Conservation (phyloP, 2,888 invertebrate species). For the Zaprionus bogoriensis region DNA sequence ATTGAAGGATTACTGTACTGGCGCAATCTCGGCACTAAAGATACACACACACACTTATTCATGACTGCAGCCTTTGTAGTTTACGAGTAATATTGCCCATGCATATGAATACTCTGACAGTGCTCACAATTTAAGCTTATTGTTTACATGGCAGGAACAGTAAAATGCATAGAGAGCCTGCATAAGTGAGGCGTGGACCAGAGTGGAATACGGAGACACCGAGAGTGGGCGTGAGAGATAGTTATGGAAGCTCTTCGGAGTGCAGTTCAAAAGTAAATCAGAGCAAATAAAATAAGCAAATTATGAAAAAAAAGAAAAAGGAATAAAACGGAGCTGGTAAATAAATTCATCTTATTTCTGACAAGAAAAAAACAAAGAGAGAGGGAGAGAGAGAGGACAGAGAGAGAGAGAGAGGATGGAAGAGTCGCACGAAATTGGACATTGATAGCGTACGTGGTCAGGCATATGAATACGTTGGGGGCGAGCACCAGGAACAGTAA, state of each 20-base stretch:
- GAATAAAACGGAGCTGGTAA: slow-evolving; percentile 11
- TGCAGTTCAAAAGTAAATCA: slow-evolving; percentile 37
- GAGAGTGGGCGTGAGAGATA: background rate
- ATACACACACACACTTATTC: background rate
- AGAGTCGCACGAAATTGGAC: slow-evolving; percentile 54
- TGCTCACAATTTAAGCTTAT: slow-evolving; percentile 50
- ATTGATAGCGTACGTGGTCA: slow-evolving; percentile 69
- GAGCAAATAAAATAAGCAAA: slow-evolving; percentile 66
- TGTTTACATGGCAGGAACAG: slow-evolving; percentile 45
- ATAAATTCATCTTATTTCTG: slow-evolving; percentile 60
- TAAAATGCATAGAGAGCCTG: slow-evolving; percentile 27
- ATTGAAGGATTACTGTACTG: no score
- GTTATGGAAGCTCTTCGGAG: slow-evolving; percentile 1
- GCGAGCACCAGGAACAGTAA: no score
- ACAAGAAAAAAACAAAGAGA: no score
- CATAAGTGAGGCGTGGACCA: background rate
- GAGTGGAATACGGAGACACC: background rate
- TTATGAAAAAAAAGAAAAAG: slow-evolving; percentile 45
- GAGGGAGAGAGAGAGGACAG: slow-evolving; percentile 1
- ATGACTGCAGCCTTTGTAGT: slow-evolving; percentile 35
- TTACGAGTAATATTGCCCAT: slow-evolving; percentile 59
- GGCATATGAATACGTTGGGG: slow-evolving; percentile 39
- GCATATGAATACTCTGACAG: slow-evolving; percentile 33
- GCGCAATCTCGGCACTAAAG: no score
- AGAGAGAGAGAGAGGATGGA: slow-evolving; percentile 4